These are phyloP conservation scores for Percopsis transmontana DNA, from an alignment of 2,113 vertebrate genomes.

Conservation along the genomic window DNA sequence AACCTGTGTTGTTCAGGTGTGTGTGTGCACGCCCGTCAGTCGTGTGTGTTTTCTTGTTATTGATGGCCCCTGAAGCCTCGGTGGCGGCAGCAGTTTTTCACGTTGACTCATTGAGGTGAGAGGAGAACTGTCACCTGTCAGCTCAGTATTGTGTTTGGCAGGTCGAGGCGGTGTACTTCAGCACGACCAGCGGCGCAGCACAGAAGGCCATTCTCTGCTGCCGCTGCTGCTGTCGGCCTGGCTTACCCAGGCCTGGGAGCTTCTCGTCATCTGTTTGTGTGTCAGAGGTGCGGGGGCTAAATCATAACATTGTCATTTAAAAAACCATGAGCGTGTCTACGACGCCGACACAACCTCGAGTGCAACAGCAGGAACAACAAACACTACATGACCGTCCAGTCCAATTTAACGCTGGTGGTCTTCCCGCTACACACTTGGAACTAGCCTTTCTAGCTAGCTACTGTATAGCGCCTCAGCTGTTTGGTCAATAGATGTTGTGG, in stretches of 20 bases:
- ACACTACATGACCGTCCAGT: not conserved
- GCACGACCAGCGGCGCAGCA: conserved; percentile 57
- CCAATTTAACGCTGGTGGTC: conserved; percentile 30
- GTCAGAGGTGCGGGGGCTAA: conserved; percentile 4
- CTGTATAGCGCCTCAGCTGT: conserved; percentile 26
- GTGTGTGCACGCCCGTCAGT: not conserved
- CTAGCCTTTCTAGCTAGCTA: conserved; percentile 12
- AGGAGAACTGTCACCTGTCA: conserved; percentile 48
- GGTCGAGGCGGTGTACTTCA: conserved; percentile 62
- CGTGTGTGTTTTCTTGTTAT: conserved; percentile 46
- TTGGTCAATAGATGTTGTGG: conserved; percentile 69
- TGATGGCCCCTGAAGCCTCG: conserved; percentile 59
- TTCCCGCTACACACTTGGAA: conserved; percentile 22
- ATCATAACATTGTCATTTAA: not conserved
- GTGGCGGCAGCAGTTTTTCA: conserved; percentile 54
- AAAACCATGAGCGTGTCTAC: not conserved
- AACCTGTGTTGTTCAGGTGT: not conserved
- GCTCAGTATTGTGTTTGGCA: conserved; percentile 73
- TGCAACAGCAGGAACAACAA: not conserved
- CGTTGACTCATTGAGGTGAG: conserved; percentile 75
- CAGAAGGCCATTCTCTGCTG: conserved; percentile 66
- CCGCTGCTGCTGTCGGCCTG: conserved; percentile 46
- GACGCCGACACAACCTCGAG: not conserved
- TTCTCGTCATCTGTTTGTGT: conserved; percentile 8
- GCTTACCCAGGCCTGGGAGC: conserved; percentile 68